phyloP scores from a whole-genome alignment of 2,113 vertebrate genomes.

The Trochalopteron elliotii region DNA sequence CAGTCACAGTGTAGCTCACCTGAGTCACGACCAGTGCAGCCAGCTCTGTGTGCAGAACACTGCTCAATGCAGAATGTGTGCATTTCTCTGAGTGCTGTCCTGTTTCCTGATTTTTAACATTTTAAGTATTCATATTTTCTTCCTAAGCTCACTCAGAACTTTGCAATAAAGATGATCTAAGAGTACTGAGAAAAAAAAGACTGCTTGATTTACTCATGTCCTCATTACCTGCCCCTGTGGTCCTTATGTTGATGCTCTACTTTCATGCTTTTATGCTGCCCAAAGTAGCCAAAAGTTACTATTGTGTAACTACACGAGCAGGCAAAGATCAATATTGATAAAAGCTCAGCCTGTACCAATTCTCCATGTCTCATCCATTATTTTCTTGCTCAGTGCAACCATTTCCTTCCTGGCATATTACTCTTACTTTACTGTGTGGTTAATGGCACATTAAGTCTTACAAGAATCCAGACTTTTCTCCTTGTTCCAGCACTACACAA shows the following conservation, averaged over 20 bases:
- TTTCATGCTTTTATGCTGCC: neutral
- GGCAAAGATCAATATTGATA: neutral
- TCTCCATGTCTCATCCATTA: neutral
- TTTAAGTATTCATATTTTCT: neutral
- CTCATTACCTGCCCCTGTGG: neutral
- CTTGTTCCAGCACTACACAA: neutral
- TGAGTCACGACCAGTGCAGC: neutral
- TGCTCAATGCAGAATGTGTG: accelerated
- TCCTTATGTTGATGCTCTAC: neutral
- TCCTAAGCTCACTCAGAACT: neutral
- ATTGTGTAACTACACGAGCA: neutral
- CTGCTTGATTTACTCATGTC: neutral
- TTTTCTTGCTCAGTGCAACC: neutral
- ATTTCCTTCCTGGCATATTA: neutral
- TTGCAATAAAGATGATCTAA: neutral
- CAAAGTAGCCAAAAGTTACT: neutral
- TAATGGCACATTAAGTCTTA: neutral
- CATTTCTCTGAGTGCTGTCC: neutral
- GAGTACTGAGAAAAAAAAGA: neutral
- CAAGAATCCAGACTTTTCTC: neutral
- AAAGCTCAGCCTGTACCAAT: neutral
- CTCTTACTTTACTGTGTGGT: neutral
- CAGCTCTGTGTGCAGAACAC: neutral
- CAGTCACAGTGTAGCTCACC: neutral
- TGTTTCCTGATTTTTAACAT: neutral